Conservation (phyloP, 2,113 vertebrate species). For the Chaetodon auriga region DNA sequence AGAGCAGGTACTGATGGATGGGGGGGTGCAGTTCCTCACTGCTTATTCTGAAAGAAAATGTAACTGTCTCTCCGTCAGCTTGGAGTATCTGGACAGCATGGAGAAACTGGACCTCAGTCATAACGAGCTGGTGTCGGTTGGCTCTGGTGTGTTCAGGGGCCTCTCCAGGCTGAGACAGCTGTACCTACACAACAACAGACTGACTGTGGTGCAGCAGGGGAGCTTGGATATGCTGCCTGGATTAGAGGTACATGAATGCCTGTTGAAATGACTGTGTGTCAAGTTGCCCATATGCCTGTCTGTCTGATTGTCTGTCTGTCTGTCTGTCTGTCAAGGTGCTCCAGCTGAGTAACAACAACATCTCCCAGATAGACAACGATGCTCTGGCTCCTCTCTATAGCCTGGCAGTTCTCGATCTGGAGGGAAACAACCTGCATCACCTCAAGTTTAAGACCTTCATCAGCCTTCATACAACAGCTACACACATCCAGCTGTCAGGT, state of each 20-base stretch:
- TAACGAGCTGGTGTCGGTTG: slow-evolving; percentile 61
- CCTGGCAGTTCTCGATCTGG: slow-evolving; percentile 76
- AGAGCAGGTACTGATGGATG: too few relatives aligned
- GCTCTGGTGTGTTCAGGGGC: slow-evolving; percentile 75
- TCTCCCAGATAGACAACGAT: slow-evolving; percentile 77
- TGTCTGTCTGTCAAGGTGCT: slow-evolving; percentile 69
- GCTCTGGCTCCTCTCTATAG: slow-evolving; percentile 79
- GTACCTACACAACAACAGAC: slow-evolving; percentile 76
- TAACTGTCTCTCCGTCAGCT: slow-evolving; percentile 27
- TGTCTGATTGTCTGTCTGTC: slow-evolving; percentile 10
- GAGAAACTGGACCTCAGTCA: slow-evolving; percentile 76
- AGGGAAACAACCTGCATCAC: slow-evolving; percentile 79
- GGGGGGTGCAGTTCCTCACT: too few relatives aligned
- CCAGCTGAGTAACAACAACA: slow-evolving; percentile 81
- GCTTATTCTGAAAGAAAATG: too few relatives aligned
- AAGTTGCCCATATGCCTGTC: not conserved
- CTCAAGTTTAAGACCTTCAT: slow-evolving; percentile 84
- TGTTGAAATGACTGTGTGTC: not conserved
- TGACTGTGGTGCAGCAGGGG: slow-evolving; percentile 69
- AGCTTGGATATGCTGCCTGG: slow-evolving; percentile 82
- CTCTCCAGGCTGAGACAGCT: slow-evolving; percentile 84
- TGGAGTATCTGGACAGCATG: slow-evolving; percentile 81
- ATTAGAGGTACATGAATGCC: slow-evolving; percentile 72
- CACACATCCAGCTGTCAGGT: slow-evolving; percentile 81
- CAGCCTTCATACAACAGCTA: slow-evolving; percentile 79